Base-by-base conservation (phyloP, 2,113 vertebrate genomes). In the Okapia johnstoni region DNA sequence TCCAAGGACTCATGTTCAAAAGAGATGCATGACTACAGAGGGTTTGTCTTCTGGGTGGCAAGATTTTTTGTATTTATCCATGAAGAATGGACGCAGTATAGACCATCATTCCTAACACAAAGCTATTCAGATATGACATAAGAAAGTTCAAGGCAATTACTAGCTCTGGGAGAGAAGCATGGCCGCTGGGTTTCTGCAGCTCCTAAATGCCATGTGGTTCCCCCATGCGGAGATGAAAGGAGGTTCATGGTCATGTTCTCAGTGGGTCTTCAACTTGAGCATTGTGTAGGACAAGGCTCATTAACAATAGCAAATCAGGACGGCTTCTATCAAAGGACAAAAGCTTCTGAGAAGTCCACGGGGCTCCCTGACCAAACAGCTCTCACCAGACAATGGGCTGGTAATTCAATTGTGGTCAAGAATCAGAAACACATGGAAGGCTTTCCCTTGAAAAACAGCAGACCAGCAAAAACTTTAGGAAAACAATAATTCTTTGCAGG, bases 301-400 rank as follows among this genome's bases (percentile, higher is more conserved):
- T 97, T 93, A 96, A 98, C 97, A 98, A 97, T 96, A 93, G 92
- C 79, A 98, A 98, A 98, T 98, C 97, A 98, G 95, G 91, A 98
- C 89, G 95, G 91, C 95, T 93, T 96, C 87, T 97, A 97, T 97
- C 89, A 98, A 95, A 97, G 94, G 79, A 97, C 36, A 96, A 98
- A 98, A 85, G 94, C 86, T 95, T 94, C 95, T 79, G 77, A 96
- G 97, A 96, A 98, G 93, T 83, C 97, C 89, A 54, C 40, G 23
- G 93, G 95, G 86, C 79, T 97, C 86, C 90, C 77, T 80, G 88
- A 92, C 95, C 93, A 96, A 97, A 97, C 48, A 94, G 94, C 79
- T 97, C 93, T 98, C 87, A 57, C 46, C 95, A 98, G 70, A 97
- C 97, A 98, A 97, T 97, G 73, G 83, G 58, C 73, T 88, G 6